phyloP scores from a whole-genome alignment of 2,113 vertebrate species.

The Colistium nudipinnis region DNA sequence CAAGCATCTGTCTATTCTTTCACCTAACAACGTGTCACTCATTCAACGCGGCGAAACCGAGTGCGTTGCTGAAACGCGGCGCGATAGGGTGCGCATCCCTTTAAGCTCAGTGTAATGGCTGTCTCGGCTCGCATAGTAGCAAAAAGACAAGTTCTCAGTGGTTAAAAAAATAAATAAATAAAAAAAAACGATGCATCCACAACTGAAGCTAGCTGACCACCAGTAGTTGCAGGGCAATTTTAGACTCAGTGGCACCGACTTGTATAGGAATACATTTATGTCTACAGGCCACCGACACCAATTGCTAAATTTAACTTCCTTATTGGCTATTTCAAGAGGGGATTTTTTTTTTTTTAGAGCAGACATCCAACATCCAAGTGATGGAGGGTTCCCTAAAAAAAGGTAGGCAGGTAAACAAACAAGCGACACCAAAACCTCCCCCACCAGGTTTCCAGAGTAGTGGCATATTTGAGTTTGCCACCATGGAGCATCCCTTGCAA shows the following conservation, averaged over 20 bases:
- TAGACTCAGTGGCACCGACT: slow-evolving; percentile 41
- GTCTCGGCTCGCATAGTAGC: slow-evolving; percentile 27
- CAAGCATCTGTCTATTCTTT: slow-evolving; percentile 76
- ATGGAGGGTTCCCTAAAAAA: slow-evolving; percentile 36
- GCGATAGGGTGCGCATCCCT: slow-evolving; percentile 32
- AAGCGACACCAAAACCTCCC: slow-evolving; percentile 27
- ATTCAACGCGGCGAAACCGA: slow-evolving; percentile 50
- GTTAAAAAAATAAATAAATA: slow-evolving; percentile 62
- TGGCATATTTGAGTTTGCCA: slow-evolving; percentile 43
- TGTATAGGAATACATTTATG: slow-evolving; percentile 45
- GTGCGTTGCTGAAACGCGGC: slow-evolving; percentile 25
- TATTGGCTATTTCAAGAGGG: slow-evolving; percentile 41
- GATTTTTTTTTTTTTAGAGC: slow-evolving; percentile 37
- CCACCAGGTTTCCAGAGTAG: slow-evolving; percentile 12
- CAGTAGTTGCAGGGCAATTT: slow-evolving; percentile 44
- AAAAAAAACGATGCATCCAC: slow-evolving; percentile 52
- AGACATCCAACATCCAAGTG: slow-evolving; percentile 28
- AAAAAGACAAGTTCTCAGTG: slow-evolving; percentile 24
- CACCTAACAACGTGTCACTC: slow-evolving; percentile 67
- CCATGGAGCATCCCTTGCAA: slow-evolving; percentile 8
- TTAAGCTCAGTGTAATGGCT: slow-evolving; percentile 37
- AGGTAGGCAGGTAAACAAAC: slow-evolving; percentile 34
- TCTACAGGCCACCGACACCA: slow-evolving; percentile 42
- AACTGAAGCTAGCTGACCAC: slow-evolving; percentile 54
- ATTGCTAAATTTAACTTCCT: slow-evolving; percentile 28